Evolutionary conservation across 2,888 invertebrate genomes (phyloP), one percentile per base, ranked within the genome.

Genomic region (Cephus sareptanus): DNA sequence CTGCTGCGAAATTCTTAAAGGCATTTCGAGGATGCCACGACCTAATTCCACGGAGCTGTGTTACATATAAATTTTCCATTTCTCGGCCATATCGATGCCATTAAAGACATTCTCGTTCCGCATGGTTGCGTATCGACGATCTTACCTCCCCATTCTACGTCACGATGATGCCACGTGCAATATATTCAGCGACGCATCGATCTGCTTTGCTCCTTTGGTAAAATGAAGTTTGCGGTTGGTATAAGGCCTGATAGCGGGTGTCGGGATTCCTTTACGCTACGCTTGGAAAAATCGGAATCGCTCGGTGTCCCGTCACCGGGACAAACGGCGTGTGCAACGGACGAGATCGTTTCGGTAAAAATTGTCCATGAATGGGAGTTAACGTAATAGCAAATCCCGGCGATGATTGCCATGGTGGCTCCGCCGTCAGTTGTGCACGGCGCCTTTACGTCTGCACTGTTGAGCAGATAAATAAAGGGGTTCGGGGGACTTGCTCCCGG

Each of bases 401-500:
- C 34, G 74, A 35, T 74, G 74, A 74, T 74, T 74, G 74, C 74
- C 74, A 34, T 30, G 74, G 35, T 23, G 35, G 74, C 35, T 12
- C 34, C 74, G 74, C 74, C 35, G 74, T 74, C 74, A 35, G 74
- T 74, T 74, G 74, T 74, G 34, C 35, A 35, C 34, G 74, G 74
- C 74, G 74, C 74, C 74, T 74, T 34, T 30, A 30, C 74, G 74
- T 74, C 74, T 74, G 74, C 74, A 35, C 74, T 35, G 35, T 34
- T 34, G 74, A 34, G 35, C 34, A 35, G 35, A 74, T 74, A 74
- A 74, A 74, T 35, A 74, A 74, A 74, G 4, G 35, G 34, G 74
- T 3, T 3, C 12, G 35, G n/a, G 35, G 40, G 23, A 23, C 23
- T 56, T 56, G 40, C 23, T 56, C 23, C 40, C 23, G 40, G 40